Evolutionary conservation across 1,140 invertebrate species (phyloP).

Genomic region (Macrostomum lignano): DNA sequence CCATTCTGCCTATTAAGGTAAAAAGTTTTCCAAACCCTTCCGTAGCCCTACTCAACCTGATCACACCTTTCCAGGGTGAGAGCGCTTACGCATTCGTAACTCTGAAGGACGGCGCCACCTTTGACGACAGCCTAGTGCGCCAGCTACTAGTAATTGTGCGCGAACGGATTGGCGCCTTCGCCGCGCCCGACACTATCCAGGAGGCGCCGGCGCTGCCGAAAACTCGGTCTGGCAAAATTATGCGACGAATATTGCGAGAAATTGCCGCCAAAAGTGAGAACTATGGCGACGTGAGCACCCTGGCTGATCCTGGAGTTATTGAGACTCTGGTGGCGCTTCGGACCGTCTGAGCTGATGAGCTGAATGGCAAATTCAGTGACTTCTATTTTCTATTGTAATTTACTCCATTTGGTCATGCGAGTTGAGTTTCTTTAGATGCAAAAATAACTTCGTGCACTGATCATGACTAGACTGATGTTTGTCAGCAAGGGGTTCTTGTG

Average conservation of each 20-base stretch:
- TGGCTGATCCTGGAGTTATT: conserved; percentile 58
- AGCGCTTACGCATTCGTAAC: conserved; percentile 25
- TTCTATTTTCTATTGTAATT: too few species aligned
- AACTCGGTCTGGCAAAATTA: conserved; percentile 30
- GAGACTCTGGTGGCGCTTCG: conserved; percentile 7
- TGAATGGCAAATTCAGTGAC: too few species aligned
- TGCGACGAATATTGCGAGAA: conserved; percentile 22
- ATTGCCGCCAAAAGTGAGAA: conserved; percentile 17
- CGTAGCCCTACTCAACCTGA: conserved; percentile 1
- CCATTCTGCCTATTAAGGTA: not conserved
- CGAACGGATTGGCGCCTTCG: conserved; percentile 17
- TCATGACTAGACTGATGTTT: too few species aligned
- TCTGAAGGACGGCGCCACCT: conserved; percentile 15
- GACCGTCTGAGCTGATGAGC: too few species aligned
- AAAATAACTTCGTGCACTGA: too few species aligned
- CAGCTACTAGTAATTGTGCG: conserved; percentile 15
- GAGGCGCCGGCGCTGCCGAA: conserved; percentile 12
- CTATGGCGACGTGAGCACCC: conserved; percentile 56
- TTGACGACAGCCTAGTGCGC: too few species aligned
- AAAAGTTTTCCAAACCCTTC: too few species aligned
- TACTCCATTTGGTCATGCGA: too few species aligned
- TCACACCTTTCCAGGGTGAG: conserved; percentile 31
- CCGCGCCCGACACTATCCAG: conserved; percentile 14
- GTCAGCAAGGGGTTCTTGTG: too few species aligned
- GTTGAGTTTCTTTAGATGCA: too few species aligned